Conservation (phyloP, 2,113 vertebrate species). For the Rhagologus leucostigma region DNA sequence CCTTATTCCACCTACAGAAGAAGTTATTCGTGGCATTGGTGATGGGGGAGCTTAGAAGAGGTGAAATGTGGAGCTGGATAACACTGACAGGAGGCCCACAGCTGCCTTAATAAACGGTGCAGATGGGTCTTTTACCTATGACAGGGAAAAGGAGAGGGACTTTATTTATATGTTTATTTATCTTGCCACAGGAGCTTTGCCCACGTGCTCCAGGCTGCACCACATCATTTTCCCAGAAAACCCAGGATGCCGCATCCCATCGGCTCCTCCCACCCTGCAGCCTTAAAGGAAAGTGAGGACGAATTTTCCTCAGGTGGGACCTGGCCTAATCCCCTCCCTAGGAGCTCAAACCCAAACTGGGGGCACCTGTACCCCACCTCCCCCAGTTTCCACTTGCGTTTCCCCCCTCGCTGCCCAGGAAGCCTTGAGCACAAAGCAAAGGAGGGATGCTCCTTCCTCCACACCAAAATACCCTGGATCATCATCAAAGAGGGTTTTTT, state of each 20-base stretch:
- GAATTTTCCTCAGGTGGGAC: background rate
- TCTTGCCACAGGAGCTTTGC: background rate
- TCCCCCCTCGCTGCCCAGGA: background rate
- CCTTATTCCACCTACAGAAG: background rate
- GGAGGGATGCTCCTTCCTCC: background rate
- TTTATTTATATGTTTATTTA: accelerated
- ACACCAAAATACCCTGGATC: background rate
- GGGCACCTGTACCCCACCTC: too few relatives aligned
- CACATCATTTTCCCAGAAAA: too few relatives aligned
- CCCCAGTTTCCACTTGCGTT: accelerated
- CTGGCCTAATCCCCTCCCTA: background rate
- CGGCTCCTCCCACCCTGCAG: accelerated
- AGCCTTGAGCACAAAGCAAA: accelerated
- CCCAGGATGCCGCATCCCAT: accelerated
- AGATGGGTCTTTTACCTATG: background rate
- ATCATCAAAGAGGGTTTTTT: background rate
- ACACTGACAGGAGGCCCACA: too few relatives aligned
- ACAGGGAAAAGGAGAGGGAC: background rate
- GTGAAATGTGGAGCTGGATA: background rate
- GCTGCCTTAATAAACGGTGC: background rate
- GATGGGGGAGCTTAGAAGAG: background rate
- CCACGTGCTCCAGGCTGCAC: background rate
- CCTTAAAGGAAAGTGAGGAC: background rate
- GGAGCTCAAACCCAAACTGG: background rate
- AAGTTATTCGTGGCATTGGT: accelerated